Evolutionary conservation across 2,888 invertebrate species (phyloP), one percentile per base, ranked within the genome.

Genomic region (Pyrrhosoma nymphula): DNA sequence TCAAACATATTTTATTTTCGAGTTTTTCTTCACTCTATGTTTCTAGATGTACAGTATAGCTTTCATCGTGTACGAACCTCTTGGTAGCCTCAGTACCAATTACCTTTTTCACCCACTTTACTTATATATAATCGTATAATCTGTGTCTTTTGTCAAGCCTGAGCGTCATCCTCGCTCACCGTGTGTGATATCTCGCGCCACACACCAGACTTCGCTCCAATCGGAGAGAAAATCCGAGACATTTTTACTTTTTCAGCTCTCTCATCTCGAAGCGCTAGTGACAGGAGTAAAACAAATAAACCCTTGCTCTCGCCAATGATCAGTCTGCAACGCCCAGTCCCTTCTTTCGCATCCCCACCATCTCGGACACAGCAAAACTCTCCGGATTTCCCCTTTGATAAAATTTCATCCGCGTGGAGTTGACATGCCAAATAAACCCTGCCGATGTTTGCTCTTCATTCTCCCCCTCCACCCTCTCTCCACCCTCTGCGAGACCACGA

Each of bases 351-450:
- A 60, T 60, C 60, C 60, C 60, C 20, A 0, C 18, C 60, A 20
- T 14, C 0, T 60, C 20, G 6, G 60, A 60, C 60, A 20, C 60
- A 3, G 20, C 60, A 3, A n/a, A n/a, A 69, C 30, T n/a, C 82
- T 35, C 82, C 69, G 0, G 60, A 39, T 91, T 47, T 69, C 56
- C 93, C 55, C 93, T 93, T 93, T 93, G 93, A 93, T 47, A 47
- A 93, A 93, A 93, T 93, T 93, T 69, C n/a, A 69, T 69, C 93
- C 8, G 47, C 47, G 89, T 56, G 60, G 35, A 60, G 60, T 93
- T 93, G 93, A 69, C 93, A 60, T 60, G 90, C 90, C 90, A 93
- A 93, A 93, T 93, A 75, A 93, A 93, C 75, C 69, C 63, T 47
- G 63, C 69, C 63, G 39, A 55, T 93, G 93, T 93, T 47, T 93